Percentiles rank a stretch among this genome's conserved stretches.
phyloP scores from a whole-genome alignment of 2,797 vertebrate genomes.

The Vespertilio murinus region DNA sequence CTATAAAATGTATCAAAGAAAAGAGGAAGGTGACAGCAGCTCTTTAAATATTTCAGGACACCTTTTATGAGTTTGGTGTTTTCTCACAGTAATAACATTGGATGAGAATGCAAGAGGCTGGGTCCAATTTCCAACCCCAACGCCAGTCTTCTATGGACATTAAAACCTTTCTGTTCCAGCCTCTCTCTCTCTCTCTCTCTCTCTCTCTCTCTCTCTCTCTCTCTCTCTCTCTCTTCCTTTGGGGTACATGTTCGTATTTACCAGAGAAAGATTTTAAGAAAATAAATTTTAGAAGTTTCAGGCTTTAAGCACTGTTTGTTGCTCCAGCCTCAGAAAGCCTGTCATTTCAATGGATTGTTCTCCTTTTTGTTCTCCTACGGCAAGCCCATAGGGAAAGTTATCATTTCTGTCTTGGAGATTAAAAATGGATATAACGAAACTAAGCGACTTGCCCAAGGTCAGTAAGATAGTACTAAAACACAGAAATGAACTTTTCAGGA shows the following conservation, averaged over 20 bases:
- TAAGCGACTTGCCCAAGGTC: conserved; percentile 59
- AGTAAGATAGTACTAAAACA: conserved; percentile 20
- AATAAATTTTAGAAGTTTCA: conserved; percentile 40
- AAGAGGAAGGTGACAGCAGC: background rate
- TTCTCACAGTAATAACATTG: conserved; percentile 50
- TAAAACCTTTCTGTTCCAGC: background rate
- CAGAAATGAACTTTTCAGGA: conserved; percentile 36
- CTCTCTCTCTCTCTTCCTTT: background rate
- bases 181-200: background rate
- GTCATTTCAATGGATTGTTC: conserved; percentile 41
- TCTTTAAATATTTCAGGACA: conserved; percentile 54
- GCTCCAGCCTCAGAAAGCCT: conserved; percentile 18
- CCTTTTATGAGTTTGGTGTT: conserved; percentile 6
- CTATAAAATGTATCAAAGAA: conserved; percentile 37
- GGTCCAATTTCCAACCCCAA: background rate
- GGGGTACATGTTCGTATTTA: background rate
- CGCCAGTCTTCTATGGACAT: background rate
- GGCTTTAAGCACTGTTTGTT: conserved; percentile 17
- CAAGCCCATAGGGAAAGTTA: conserved; percentile 41
- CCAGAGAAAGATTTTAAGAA: conserved; percentile 8
- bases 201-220: no score
- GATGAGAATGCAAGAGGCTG: conserved; percentile 11
- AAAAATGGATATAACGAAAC: conserved; percentile 55
- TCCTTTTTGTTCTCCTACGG: background rate
- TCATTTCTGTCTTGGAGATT: conserved; percentile 51